phyloP scores from a whole-genome alignment of 2,888 invertebrate genomes.

The Clitarchus hookeri region DNA sequence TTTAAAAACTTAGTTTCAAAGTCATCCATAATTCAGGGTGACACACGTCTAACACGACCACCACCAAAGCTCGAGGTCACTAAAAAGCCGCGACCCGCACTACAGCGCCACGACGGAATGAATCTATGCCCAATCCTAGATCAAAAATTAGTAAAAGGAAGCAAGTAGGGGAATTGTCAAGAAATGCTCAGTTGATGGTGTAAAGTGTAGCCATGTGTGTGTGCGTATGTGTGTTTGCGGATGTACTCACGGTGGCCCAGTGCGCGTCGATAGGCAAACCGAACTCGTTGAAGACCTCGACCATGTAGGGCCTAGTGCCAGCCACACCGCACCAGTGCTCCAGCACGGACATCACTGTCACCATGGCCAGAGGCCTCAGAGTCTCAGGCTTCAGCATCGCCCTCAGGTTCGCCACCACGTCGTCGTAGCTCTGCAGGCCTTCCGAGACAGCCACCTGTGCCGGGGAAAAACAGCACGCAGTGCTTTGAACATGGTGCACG shows the following conservation, averaged over 20 bases:
- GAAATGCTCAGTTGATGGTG: not conserved
- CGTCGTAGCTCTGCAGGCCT: not conserved
- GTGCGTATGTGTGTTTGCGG: too few species aligned
- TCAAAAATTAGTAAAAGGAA: too few species aligned
- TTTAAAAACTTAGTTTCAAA: too few species aligned
- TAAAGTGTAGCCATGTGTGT: not conserved
- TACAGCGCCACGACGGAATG: too few species aligned
- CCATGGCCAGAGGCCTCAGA: constrained; percentile 58
- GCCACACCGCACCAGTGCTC: constrained; percentile 58
- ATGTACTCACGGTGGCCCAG: constrained; percentile 58
- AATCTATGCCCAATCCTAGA: too few species aligned
- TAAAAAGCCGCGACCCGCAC: too few species aligned
- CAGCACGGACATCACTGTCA: constrained; percentile 61
- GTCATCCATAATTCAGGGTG: too few species aligned
- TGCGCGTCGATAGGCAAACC: constrained; percentile 52
- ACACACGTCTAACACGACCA: too few species aligned
- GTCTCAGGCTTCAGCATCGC: constrained; percentile 60
- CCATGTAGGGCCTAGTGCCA: constrained; percentile 61
- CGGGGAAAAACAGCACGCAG: too few species aligned
- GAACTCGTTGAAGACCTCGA: constrained; percentile 58
- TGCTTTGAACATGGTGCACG: too few species aligned
- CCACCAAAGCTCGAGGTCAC: too few species aligned
- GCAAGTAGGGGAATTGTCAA: not conserved
- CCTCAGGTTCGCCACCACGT: not conserved
- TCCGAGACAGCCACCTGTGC: too few species aligned